phyloP scores from a whole-genome alignment of 2,797 vertebrate genomes.

The Acrossocheilus fasciatus region DNA sequence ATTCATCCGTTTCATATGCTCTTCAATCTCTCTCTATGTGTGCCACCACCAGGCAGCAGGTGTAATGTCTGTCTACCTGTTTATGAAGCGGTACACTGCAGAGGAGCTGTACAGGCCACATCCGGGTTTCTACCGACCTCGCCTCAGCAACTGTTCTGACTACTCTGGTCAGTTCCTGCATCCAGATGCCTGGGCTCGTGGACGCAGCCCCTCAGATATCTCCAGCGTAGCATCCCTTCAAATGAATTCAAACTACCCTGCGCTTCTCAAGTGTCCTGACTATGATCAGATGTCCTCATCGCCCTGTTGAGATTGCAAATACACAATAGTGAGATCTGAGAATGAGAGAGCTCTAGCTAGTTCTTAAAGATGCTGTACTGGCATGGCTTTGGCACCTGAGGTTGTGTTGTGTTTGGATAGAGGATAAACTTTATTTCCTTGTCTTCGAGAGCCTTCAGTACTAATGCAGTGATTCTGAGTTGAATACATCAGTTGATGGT shows the following conservation, averaged over 20 bases:
- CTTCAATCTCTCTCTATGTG: neutral
- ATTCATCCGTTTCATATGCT: neutral
- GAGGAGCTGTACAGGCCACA: conserved; percentile 90
- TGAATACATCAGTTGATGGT: conserved; percentile 23
- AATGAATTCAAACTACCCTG: conserved; percentile 90
- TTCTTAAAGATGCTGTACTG: neutral
- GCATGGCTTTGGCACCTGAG: conserved; percentile 53
- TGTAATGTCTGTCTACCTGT: conserved; percentile 93
- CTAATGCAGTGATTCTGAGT: conserved; percentile 37
- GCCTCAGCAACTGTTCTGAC: conserved; percentile 92
- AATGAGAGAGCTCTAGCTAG: conserved; percentile 5
- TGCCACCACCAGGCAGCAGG: conserved; percentile 80
- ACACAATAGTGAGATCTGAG: conserved; percentile 6
- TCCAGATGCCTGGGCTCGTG: conserved; percentile 85
- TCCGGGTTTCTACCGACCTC: conserved; percentile 87
- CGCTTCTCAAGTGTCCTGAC: conserved; percentile 91
- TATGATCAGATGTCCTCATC: conserved; percentile 93
- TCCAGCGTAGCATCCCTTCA: conserved; percentile 90
- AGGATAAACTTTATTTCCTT: conserved; percentile 2
- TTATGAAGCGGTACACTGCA: conserved; percentile 93
- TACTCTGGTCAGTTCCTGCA: conserved; percentile 93
- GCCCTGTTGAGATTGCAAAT: conserved; percentile 81
- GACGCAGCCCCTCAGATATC: conserved; percentile 88
- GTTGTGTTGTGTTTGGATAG: conserved; percentile 7
- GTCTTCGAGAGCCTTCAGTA: conserved; percentile 33